Percentiles rank a stretch among this genome's conserved stretches.
Evolutionary conservation across 2,888 invertebrate genomes (phyloP).

Genomic region (Trachelus troglodyta): DNA sequence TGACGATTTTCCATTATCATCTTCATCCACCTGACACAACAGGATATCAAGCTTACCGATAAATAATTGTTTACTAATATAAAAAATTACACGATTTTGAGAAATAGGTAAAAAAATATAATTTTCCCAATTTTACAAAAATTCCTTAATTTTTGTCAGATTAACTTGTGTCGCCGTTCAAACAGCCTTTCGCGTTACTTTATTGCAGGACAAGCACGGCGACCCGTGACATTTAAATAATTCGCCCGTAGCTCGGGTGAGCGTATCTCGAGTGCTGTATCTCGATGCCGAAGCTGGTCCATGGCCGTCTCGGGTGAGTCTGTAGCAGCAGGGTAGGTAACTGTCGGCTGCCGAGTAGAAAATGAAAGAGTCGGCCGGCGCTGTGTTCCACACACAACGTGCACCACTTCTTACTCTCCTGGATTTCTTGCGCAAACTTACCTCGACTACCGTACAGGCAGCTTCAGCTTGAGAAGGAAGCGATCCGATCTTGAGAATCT

Average conservation of each 20-base stretch:
- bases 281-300: constrained; percentile 1
- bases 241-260: constrained; percentile 1
- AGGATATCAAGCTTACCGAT: background rate
- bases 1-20: background rate
- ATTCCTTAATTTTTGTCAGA: background rate
- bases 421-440: background rate
- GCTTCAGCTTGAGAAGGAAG: background rate
- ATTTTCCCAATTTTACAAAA: background rate
- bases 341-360: background rate
- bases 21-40: background rate
- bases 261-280: background rate
- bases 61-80: background rate
- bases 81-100: background rate
- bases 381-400: background rate
- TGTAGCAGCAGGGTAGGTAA: background rate
- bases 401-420: background rate
- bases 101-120: background rate
- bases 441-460: background rate
- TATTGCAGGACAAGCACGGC: constrained; percentile 24
- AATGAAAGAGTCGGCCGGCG: background rate
- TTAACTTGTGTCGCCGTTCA: background rate
- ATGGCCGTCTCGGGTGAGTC: constrained; percentile 3
- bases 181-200: constrained; percentile 26
- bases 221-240: constrained; percentile 31
- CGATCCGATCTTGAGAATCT: background rate